phyloP scores from a whole-genome alignment of 2,888 invertebrate species.

The Volucella inflata region DNA sequence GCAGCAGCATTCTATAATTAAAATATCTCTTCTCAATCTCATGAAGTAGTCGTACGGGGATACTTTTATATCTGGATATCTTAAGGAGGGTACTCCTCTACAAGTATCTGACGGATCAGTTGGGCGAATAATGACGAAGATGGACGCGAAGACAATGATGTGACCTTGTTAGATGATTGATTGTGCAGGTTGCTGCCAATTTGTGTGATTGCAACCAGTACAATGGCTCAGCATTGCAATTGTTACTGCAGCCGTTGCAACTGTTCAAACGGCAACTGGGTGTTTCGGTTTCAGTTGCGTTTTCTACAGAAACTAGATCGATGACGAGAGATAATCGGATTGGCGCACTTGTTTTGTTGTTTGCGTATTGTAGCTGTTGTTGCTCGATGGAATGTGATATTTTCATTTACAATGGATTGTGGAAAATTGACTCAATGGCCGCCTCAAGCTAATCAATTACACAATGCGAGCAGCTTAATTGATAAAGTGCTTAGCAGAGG shows the following conservation, averaged over 20 bases:
- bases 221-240: conserved; percentile 21
- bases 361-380: background rate
- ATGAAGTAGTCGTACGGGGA: background rate
- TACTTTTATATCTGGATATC: background rate
- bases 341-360: conserved; percentile 27
- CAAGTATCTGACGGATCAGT: conserved; percentile 20
- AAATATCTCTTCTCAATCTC: conserved; percentile 48
- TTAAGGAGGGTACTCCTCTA: background rate
- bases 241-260: background rate
- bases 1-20: conserved; percentile 70
- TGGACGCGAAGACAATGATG: conserved; percentile 65
- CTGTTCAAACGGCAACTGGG: conserved; percentile 25
- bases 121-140: conserved; percentile 37
- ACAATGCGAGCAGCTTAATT: background rate
- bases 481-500: background rate
- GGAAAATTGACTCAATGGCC: background rate
- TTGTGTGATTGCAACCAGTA: conserved; percentile 68
- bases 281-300: conserved; percentile 36
- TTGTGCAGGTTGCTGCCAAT: conserved; percentile 73
- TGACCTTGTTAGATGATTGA: conserved; percentile 75
- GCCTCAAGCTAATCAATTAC: conserved; percentile 13
- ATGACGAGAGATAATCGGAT: conserved; percentile 32
- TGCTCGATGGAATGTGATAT: background rate
- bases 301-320: conserved; percentile 42
- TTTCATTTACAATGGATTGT: background rate